Evolutionary conservation across 2,888 invertebrate species (phyloP), one percentile per base, ranked within the genome.

Genomic region (Beris chalybata): DNA sequence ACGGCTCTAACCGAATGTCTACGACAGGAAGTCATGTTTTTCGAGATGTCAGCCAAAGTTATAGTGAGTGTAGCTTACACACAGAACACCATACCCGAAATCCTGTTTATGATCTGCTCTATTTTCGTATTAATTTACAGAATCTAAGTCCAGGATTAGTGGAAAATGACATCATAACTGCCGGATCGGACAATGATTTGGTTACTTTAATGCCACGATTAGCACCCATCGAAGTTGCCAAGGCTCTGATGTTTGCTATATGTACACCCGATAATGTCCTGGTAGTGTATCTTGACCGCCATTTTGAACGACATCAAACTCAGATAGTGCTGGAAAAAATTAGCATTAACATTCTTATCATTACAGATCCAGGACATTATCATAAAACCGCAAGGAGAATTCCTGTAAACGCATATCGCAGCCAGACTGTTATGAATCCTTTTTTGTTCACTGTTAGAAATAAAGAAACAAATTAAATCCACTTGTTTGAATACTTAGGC

Each of bases 1-100:
- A 76, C 75, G 5, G 78, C 78, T 31, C 70, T 79, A 56, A 77
- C 78, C 1, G 78, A 78, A 67, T 77, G 76, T 61, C 71, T 79
- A 30, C 70, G 78, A n/a, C 77, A 77, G 69, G 79, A 79, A 70
- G 70, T 79, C 54, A 70, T 76, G 59, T 73, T 65, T 54, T 70
- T 74, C 11, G 74, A 74, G 64, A 74, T 74, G 43, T 72, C 74
- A 63, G 77, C 77, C 63, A 74, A 74, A 72, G 71, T 78, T 67
- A 74, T 76, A 69, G 78, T 78, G 74, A 74, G 74, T 66, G 7
- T 5, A 12, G 30, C 3, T 38, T 4, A 9, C 5, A 4, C 7
- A 38, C 9, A 38, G 9, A 38, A 7, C 38, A 38, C 1, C 38
- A 3, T 9, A 38, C 38, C 38, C 38, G 5, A 38, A 22, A 22